Conservation (phyloP, 2,888 invertebrate genomes). For the Bombyx huttoni region DNA sequence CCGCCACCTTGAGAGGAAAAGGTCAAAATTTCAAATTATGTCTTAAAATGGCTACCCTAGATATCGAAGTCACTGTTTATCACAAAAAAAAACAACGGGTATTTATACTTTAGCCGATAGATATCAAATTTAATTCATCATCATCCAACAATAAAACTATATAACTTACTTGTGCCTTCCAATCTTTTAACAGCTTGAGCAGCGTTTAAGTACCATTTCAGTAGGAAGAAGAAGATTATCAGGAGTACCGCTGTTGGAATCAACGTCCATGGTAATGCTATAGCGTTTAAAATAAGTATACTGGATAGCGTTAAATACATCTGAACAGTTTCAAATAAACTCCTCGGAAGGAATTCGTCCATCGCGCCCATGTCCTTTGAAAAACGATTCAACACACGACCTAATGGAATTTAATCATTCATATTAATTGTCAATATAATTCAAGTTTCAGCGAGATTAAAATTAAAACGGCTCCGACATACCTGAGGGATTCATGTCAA, state of each 20-base stretch:
- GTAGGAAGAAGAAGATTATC: slow-evolving; percentile 73
- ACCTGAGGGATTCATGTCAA: slow-evolving; percentile 85
- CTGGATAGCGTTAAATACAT: slow-evolving; percentile 52
- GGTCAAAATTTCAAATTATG: too few species aligned
- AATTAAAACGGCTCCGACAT: slow-evolving; percentile 19
- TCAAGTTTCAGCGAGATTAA: not conserved
- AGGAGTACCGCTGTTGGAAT: slow-evolving; percentile 47
- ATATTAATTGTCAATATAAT: not conserved
- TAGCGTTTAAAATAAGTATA: slow-evolving; percentile 46
- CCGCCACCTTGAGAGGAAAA: too few species aligned
- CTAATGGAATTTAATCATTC: slow-evolving; percentile 19
- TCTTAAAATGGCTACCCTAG: too few species aligned
- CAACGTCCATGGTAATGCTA: slow-evolving; percentile 52
- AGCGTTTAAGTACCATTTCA: slow-evolving; percentile 79
- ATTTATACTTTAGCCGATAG: too few species aligned
- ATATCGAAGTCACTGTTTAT: too few species aligned
- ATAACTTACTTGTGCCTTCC: slow-evolving; percentile 76
- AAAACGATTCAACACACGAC: slow-evolving; percentile 81
- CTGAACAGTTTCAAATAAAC: slow-evolving; percentile 75
- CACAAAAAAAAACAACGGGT: too few species aligned
- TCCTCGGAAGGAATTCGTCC: slow-evolving; percentile 80
- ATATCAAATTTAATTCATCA: not conserved
- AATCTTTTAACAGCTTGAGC: slow-evolving; percentile 82
- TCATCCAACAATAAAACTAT: not conserved
- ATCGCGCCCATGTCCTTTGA: slow-evolving; percentile 87